These are phyloP conservation scores for Cancer borealis DNA, from an alignment of 2,888 invertebrate species.

Conservation along the genomic window DNA sequence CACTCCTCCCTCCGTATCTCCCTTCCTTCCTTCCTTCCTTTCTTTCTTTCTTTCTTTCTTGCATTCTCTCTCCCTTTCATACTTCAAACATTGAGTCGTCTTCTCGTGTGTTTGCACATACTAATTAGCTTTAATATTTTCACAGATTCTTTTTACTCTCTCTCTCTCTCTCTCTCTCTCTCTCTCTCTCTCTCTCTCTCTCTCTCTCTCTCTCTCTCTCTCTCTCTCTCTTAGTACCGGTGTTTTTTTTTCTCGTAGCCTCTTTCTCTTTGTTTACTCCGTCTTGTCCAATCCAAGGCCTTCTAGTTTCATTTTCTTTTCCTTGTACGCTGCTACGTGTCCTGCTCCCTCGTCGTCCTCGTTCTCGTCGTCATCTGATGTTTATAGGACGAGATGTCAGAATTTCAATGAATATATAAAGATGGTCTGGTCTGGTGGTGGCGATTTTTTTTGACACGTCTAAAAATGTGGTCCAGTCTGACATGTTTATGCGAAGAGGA, in stretches of 20 bases:
- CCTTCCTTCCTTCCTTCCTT: not conserved
- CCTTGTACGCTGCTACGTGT: not conserved
- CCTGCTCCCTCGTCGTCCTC: not conserved
- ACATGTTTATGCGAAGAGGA: not conserved
- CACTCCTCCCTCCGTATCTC: not conserved
- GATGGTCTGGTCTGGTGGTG: not conserved
- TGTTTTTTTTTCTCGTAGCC: not conserved
- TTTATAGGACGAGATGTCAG: constrained; percentile 5
- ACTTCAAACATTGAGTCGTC: constrained; percentile 5
- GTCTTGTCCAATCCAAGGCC: no score
- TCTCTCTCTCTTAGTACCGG: not conserved
- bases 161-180: not conserved
- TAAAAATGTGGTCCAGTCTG: not conserved
- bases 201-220: not conserved
- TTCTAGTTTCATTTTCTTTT: not conserved
- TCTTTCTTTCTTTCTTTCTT: not conserved
- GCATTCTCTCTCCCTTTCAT: not conserved
- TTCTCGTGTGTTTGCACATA: not conserved
- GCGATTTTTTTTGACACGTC: constrained; percentile 14
- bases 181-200: not conserved
- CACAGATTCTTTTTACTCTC: not conserved
- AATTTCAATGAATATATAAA: constrained; percentile 33
- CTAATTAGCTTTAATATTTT: constrained; percentile 33
- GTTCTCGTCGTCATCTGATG: not conserved
- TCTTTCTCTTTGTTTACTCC: not conserved